Evolutionary conservation across 2,888 invertebrate species (phyloP).

Genomic region (Mesorhabditis belari): DNA sequence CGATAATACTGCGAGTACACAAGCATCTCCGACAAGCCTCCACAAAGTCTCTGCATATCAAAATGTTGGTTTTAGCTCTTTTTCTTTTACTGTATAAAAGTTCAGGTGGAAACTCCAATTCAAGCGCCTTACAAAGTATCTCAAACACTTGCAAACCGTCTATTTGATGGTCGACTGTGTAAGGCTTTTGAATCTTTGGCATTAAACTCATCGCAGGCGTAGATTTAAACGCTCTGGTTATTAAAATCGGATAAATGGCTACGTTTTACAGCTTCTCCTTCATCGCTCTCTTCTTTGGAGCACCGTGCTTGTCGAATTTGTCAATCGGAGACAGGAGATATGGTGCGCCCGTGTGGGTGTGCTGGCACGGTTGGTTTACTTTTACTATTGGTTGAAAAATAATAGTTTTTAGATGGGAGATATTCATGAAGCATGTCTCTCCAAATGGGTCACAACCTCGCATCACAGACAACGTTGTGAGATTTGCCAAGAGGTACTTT

Average conservation of each 20-base stretch:
- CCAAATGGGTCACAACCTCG: conserved; percentile 38
- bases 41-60: no score
- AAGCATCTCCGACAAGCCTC: not conserved
- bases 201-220: no score
- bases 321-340: conserved; percentile 39
- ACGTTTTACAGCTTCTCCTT: conserved; percentile 4
- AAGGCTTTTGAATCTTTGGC: no score
- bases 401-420: conserved; percentile 36
- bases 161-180: no score
- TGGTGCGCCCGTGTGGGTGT: conserved; percentile 44
- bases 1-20: no score
- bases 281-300: conserved; percentile 12
- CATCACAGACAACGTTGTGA: conserved; percentile 28
- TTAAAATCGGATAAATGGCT: no score
- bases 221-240: no score
- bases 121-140: no score
- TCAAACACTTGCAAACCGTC: no score
- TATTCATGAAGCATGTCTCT: conserved; percentile 39
- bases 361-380: conserved; percentile 33
- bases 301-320: conserved; percentile 41
- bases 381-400: not conserved
- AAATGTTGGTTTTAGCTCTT: no score
- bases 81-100: no score
- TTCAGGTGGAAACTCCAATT: no score
- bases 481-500: conserved; percentile 27